Percentiles rank a stretch among this genome's conserved stretches.
Conservation (phyloP, 2,888 invertebrate species). For the Enchytraeus crypticus region DNA sequence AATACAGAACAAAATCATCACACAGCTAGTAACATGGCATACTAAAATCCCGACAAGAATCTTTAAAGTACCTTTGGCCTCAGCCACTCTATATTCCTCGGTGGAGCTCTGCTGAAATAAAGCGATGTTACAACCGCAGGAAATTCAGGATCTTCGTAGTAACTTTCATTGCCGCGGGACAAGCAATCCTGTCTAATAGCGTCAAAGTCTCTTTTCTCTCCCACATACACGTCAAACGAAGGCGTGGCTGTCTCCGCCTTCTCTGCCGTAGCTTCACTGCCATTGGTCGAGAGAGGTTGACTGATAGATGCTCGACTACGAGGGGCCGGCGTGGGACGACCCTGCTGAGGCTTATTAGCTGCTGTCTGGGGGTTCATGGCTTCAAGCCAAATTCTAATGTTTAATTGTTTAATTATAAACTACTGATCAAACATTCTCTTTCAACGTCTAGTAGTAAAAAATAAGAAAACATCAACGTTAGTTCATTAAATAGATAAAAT, state of each 20-base stretch:
- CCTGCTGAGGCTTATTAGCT: neutral
- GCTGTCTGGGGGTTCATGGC: neutral
- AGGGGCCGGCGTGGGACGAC: neutral
- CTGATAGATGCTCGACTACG: neutral
- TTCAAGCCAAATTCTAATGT: no score
- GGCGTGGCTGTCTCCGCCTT: neutral
- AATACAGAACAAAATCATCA: no score
- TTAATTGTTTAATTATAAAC: no score
- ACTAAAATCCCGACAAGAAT: no score
- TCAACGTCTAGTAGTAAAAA: no score
- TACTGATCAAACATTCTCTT: no score
- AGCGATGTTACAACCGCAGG: slow-evolving; percentile 13
- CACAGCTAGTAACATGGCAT: no score
- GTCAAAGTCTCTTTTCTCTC: slow-evolving; percentile 4
- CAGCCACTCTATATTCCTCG: slow-evolving; percentile 11
- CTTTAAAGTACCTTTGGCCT: no score
- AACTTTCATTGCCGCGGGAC: neutral
- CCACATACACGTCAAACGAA: neutral
- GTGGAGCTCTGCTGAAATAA: slow-evolving; percentile 10
- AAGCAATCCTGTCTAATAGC: slow-evolving; percentile 3
- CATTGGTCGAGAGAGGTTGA: neutral
- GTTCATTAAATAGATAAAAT: no score
- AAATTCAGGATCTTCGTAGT: slow-evolving; percentile 14
- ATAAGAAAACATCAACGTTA: no score
- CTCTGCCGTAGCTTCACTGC: neutral